These are phyloP conservation scores for Microdon myrmicae DNA, from an alignment of 2,888 invertebrate species.

Conservation along the genomic window DNA sequence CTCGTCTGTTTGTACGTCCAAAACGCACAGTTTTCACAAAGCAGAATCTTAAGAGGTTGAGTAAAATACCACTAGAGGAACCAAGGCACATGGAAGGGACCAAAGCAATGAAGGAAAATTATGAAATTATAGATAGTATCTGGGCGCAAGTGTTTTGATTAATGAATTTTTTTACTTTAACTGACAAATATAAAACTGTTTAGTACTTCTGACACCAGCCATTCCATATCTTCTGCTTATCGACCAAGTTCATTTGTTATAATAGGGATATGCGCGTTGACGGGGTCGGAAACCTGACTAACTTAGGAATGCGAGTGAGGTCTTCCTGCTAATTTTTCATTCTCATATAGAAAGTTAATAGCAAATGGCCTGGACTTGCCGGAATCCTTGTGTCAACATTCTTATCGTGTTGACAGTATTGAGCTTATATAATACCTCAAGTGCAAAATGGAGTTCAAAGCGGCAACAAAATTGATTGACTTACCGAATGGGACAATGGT, in stretches of 20 bases:
- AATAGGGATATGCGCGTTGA: background rate
- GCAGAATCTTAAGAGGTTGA: background rate
- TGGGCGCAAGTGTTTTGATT: conserved; percentile 35
- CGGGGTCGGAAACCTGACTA: conserved; percentile 26
- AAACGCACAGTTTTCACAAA: background rate
- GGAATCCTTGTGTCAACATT: too few species aligned
- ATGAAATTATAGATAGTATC: conserved; percentile 34
- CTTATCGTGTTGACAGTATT: too few species aligned
- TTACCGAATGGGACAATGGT: too few species aligned
- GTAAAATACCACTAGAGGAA: conserved; percentile 17
- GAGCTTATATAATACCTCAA: too few species aligned
- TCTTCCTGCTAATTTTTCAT: conserved; percentile 20
- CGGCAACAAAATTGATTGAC: too few species aligned
- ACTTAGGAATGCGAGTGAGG: background rate
- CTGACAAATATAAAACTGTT: conserved; percentile 49
- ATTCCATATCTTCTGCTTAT: conserved; percentile 10
- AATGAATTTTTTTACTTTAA: conserved; percentile 43
- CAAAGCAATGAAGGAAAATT: background rate
- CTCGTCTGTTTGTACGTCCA: conserved; percentile 1
- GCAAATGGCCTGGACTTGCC: conserved; percentile 33
- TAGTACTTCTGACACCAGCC: conserved; percentile 46
- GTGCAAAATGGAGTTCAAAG: too few species aligned
- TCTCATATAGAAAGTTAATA: conserved; percentile 19
- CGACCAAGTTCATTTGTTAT: background rate
- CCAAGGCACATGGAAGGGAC: conserved; percentile 4